Conservation (phyloP, 2,797 vertebrate genomes). For the Cuniculus paca region DNA sequence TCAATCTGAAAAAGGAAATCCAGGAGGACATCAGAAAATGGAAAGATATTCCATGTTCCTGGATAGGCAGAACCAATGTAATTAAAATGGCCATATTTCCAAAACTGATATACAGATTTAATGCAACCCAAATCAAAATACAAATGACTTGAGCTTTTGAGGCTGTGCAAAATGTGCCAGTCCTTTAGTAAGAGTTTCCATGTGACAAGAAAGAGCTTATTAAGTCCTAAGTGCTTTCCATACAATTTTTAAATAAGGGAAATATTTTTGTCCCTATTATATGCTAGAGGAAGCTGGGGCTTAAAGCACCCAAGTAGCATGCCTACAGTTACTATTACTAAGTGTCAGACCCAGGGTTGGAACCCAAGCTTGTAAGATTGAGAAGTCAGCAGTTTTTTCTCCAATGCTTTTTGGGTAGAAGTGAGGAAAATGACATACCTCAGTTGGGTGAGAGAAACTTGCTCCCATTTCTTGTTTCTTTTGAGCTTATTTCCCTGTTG, state of each 20-base stretch:
- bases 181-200: not conserved
- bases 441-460: not conserved
- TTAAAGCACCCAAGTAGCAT: not conserved
- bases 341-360: not conserved
- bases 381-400: not conserved
- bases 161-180: not conserved
- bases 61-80: not conserved
- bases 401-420: not conserved
- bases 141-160: not conserved
- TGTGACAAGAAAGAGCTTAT: not conserved
- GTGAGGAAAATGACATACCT: not conserved
- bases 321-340: not conserved
- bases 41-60: not conserved
- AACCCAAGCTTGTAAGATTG: not conserved
- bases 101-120: not conserved
- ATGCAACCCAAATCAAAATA: not conserved
- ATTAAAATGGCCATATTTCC: not conserved
- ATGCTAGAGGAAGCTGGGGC: not conserved
- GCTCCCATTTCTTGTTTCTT: not conserved
- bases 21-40: not conserved
- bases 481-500: not conserved
- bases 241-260: not conserved
- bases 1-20: not conserved
- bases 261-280: slow-evolving; percentile 7
- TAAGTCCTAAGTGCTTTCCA: not conserved